A percentile compares a stretch with the other conserved stretches of the same genome.
Conservation (phyloP, 2,113 vertebrate species). For the Sylvilagus bachmani region DNA sequence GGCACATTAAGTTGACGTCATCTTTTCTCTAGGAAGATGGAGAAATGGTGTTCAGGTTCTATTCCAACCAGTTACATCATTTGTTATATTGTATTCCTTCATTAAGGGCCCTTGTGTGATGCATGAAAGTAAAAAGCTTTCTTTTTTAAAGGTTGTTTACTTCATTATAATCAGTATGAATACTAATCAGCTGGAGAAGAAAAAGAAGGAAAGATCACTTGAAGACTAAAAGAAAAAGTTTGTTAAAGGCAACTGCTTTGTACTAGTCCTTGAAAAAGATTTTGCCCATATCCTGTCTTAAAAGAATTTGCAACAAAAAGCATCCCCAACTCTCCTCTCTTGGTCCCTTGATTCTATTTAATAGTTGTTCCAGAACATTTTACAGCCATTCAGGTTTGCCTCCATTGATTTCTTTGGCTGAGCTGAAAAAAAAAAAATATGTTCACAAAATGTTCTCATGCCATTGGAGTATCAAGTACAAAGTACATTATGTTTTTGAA, state of each 20-base stretch:
- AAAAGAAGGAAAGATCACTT: constrained; percentile 63
- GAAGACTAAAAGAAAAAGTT: constrained; percentile 68
- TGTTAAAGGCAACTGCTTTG: constrained; percentile 71
- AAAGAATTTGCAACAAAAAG: constrained; percentile 73
- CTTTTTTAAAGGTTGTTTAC: constrained; percentile 66
- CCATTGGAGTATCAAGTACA: constrained; percentile 64
- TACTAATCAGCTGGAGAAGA: constrained; percentile 72
- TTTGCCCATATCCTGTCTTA: constrained; percentile 50
- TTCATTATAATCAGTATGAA: constrained; percentile 74
- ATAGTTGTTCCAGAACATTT: constrained; percentile 81
- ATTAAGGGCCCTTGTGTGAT: constrained; percentile 71
- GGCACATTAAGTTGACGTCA: neutral
- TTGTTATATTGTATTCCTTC: constrained; percentile 56
- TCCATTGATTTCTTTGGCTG: constrained; percentile 70
- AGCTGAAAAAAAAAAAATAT: constrained; percentile 79
- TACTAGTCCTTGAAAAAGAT: constrained; percentile 68
- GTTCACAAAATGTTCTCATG: constrained; percentile 75
- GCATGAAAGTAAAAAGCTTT: constrained; percentile 73
- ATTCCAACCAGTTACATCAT: constrained; percentile 52
- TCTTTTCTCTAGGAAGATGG: neutral
- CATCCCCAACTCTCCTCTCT: constrained; percentile 64
- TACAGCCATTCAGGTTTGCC: constrained; percentile 65
- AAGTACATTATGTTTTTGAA: constrained; percentile 69
- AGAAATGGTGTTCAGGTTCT: neutral
- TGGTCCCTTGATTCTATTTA: constrained; percentile 71